Conservation (phyloP, 2,888 invertebrate species). For the Meta bourneti region DNA sequence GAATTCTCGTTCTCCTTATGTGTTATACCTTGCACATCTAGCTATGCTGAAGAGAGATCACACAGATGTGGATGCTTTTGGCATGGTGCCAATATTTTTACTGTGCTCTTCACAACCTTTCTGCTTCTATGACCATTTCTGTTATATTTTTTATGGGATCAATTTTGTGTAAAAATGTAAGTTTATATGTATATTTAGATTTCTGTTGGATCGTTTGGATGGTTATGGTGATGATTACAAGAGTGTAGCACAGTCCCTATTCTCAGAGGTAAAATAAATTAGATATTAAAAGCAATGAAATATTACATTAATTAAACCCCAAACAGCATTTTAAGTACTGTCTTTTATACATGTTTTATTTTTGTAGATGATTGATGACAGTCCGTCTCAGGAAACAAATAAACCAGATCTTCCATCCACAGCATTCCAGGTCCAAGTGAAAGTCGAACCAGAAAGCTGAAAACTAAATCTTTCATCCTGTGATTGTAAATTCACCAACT, state of each 20-base stretch:
- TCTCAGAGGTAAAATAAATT: conserved; percentile 52
- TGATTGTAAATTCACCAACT: conserved; percentile 2
- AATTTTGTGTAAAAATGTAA: too few relatives aligned
- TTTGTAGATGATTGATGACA: conserved; percentile 42
- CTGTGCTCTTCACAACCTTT: too few relatives aligned
- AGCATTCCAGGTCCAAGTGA: conserved; percentile 24
- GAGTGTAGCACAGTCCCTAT: conserved; percentile 37
- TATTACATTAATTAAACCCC: neutral
- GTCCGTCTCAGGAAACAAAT: conserved; percentile 20
- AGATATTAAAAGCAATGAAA: neutral
- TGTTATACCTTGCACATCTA: too few relatives aligned
- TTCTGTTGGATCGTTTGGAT: conserved; percentile 70
- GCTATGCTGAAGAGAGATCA: too few relatives aligned
- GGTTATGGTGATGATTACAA: conserved; percentile 72
- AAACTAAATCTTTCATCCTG: neutral
- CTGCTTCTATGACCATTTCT: too few relatives aligned
- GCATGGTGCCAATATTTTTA: too few relatives aligned
- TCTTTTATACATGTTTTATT: neutral
- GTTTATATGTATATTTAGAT: conserved; percentile 25
- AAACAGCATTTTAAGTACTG: neutral
- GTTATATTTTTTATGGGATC: too few relatives aligned
- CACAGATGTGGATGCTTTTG: neutral
- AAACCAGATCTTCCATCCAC: conserved; percentile 29
- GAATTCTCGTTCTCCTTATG: neutral
- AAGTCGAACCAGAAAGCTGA: conserved; percentile 19